Conservation (phyloP, 2,888 invertebrate genomes). For the Synanthedon tipuliformis region DNA sequence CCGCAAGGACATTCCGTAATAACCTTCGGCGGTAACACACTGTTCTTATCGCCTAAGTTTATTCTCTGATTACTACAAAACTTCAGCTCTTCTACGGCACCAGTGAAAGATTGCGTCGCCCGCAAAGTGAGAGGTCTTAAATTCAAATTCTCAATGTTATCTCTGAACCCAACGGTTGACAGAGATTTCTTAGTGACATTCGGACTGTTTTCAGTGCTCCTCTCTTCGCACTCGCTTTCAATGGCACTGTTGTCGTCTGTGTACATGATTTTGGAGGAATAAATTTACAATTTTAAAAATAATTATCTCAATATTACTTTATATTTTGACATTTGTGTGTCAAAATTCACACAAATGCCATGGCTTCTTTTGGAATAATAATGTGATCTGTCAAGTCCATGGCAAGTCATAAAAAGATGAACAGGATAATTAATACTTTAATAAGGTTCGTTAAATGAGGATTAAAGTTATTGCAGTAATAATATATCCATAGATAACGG, state of each 20-base stretch:
- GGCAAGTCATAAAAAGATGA: too few relatives aligned
- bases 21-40: constrained; percentile 32
- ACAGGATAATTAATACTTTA: too few relatives aligned
- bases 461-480: too few relatives aligned
- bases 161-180: constrained; percentile 53
- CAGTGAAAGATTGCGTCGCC: constrained; percentile 58
- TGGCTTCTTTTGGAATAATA: not conserved
- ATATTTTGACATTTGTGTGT: constrained; percentile 30
- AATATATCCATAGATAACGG: too few relatives aligned
- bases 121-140: constrained; percentile 47
- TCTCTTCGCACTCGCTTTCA: constrained; percentile 52
- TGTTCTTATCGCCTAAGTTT: constrained; percentile 40
- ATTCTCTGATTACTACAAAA: constrained; percentile 47
- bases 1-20: constrained; percentile 56
- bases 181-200: constrained; percentile 54
- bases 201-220: constrained; percentile 40
- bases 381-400: too few relatives aligned
- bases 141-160: constrained; percentile 39
- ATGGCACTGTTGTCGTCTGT: constrained; percentile 56
- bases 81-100: constrained; percentile 48
- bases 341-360: constrained; percentile 4
- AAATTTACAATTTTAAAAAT: constrained; percentile 5
- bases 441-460: too few relatives aligned
- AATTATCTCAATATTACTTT: constrained; percentile 4
- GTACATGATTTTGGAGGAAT: constrained; percentile 36